Conservation (phyloP, 2,888 invertebrate species). For the Leuctra nigra region DNA sequence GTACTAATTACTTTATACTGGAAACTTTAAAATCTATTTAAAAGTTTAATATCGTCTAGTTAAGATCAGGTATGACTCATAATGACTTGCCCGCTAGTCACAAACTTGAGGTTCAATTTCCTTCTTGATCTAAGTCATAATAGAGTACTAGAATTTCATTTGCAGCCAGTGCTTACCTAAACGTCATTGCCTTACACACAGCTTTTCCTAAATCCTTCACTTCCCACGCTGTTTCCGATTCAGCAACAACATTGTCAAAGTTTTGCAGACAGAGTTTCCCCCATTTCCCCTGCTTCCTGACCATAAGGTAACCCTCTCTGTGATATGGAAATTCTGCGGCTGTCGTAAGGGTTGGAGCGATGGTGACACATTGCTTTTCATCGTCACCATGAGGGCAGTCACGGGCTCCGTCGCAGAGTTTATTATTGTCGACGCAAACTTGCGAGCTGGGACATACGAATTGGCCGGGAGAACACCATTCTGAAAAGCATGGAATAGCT, state of each 20-base stretch:
- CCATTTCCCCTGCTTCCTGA: constrained; percentile 68
- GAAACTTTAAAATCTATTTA: too few relatives aligned
- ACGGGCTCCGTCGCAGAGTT: constrained; percentile 62
- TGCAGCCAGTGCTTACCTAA: constrained; percentile 49
- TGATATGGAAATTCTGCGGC: constrained; percentile 55
- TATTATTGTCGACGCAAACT: constrained; percentile 56
- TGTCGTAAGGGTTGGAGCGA: constrained; percentile 49
- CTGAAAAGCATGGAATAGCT: constrained; percentile 48
- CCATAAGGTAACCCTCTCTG: constrained; percentile 62
- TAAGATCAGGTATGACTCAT: too few relatives aligned
- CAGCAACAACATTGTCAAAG: constrained; percentile 51
- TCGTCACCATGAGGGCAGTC: constrained; percentile 71
- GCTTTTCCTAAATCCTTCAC: constrained; percentile 65
- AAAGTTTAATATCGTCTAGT: too few relatives aligned
- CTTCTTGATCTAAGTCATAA: neutral
- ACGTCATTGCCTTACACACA: constrained; percentile 70
- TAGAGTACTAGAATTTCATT: neutral
- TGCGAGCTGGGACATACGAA: constrained; percentile 68
- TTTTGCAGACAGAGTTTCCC: constrained; percentile 68
- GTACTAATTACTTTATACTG: too few relatives aligned
- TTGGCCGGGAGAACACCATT: constrained; percentile 65
- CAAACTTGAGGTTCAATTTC: too few relatives aligned
- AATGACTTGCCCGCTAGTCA: too few relatives aligned
- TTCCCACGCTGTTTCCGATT: constrained; percentile 53
- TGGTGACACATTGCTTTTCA: constrained; percentile 65